Conservation (phyloP, 92 coral and sea anemone genomes). For the Parazoanthus darwini region DNA sequence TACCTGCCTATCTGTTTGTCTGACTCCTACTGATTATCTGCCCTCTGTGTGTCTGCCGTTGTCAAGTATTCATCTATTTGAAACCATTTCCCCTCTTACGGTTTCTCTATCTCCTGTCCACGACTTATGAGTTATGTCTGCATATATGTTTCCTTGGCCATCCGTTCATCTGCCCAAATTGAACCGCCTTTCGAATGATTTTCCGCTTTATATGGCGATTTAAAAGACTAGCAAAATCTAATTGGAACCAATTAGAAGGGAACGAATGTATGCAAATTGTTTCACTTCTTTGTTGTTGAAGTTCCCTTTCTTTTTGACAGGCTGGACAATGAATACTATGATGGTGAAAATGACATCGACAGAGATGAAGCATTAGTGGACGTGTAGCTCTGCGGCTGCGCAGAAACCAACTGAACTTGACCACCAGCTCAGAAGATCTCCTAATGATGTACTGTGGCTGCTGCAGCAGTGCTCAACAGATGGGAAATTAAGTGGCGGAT, state of each 20-base stretch:
- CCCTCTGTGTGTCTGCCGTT: background rate
- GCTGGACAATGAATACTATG: conserved; percentile 77
- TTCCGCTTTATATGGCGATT: too few relatives aligned
- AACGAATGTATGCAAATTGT: too few relatives aligned
- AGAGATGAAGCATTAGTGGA: conserved; percentile 81
- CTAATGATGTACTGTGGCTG: background rate
- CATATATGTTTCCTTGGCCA: too few relatives aligned
- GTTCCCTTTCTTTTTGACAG: conserved; percentile 35
- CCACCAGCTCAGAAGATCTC: background rate
- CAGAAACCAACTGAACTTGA: background rate
- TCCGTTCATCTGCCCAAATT: too few relatives aligned
- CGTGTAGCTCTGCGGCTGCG: conserved; percentile 46
- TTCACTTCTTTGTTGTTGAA: background rate
- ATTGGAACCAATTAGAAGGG: too few relatives aligned
- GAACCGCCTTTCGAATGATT: too few relatives aligned
- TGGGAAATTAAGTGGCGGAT: background rate
- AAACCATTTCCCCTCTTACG: background rate
- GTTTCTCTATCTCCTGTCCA: too few relatives aligned
- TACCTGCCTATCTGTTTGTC: background rate
- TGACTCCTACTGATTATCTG: background rate
- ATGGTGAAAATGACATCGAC: conserved; percentile 91
- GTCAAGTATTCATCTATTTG: background rate
- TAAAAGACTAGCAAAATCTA: too few relatives aligned
- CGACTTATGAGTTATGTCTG: too few relatives aligned
- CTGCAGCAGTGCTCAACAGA: background rate